Evolutionary conservation across 2,113 vertebrate genomes (phyloP), one percentile per base, ranked within the genome.

Genomic region (Daubentonia madagascariensis): DNA sequence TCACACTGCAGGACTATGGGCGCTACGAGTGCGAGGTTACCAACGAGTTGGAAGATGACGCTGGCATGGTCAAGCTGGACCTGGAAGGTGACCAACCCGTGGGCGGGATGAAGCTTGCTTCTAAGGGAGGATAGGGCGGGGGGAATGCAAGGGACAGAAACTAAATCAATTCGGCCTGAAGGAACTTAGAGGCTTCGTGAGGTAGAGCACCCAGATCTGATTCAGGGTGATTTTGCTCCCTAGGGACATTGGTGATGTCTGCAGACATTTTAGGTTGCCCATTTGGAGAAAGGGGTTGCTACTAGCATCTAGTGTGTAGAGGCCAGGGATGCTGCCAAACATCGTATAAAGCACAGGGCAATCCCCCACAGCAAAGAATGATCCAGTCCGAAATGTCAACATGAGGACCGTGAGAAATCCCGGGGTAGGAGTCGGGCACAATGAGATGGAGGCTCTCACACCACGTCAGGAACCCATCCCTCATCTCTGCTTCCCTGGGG

Each of bases 11-110:
- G 96, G 99, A 99, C 98, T 99, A 99, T 1, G 99, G 99, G 6
- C 99, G 99, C 96, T 99, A 99, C 0, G 99, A 99, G 98, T 99
- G 99, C 18, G 99, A 99, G 97, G 99, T 99, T 98, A 99, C 99
- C 92, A 99, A 99, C 3, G 99, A 99, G 98, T 99, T 99, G 76
- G 99, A 99, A 90, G 99, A 99, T 0, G 99, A 99, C 93, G 99
- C 99, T 0, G 99, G 99, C 85, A 99, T 99, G 98, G 99, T 99
- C 96, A 99, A 99, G 97, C 99, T 99, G 76, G 99, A 99, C 96
- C 98, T 99, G 2, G 99, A 99, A 99, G 99, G 99, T 99, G 67
- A 92, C 1, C 12, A 6, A 30, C 12, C 52, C 17, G 0, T n/a
- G 84, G 88, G 78, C 70, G 35, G 40, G 32, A 80, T n/a, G 57